Percentiles rank a stretch among this genome's conserved stretches.
phyloP scores from a whole-genome alignment of 2,888 invertebrate species.

The Cephalotes varians region DNA sequence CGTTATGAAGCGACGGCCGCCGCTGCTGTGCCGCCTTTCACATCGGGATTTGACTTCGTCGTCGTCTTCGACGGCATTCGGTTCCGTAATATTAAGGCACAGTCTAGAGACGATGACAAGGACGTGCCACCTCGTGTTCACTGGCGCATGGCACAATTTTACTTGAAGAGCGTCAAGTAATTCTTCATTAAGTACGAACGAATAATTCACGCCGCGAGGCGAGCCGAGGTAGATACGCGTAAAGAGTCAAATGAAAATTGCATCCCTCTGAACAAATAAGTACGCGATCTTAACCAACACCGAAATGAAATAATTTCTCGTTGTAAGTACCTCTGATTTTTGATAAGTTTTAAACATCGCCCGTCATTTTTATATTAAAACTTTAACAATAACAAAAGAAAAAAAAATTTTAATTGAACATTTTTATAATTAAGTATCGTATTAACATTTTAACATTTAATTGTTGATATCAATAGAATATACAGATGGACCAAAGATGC shows the following conservation, averaged over 20 bases:
- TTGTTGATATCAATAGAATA: not conserved
- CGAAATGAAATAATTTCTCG: conserved; percentile 14
- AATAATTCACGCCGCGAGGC: conserved; percentile 46
- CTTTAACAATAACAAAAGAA: not conserved
- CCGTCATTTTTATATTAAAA: not conserved
- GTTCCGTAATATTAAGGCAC: conserved; percentile 56
- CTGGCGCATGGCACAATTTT: conserved; percentile 63
- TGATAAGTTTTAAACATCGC: not conserved
- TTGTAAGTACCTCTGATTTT: not conserved
- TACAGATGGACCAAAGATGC: conserved; percentile 44
- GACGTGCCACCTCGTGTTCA: conserved; percentile 58
- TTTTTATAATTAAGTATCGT: not conserved
- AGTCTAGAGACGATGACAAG: conserved; percentile 49
- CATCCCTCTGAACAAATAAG: conserved; percentile 23
- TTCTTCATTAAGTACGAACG: conserved; percentile 57
- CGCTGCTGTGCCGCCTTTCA: conserved; percentile 34
- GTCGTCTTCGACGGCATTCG: conserved; percentile 36
- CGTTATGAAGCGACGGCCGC: conserved; percentile 51
- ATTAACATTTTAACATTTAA: not conserved
- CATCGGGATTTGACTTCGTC: conserved; percentile 53
- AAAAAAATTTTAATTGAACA: not conserved
- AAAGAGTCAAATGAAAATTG: conserved; percentile 48
- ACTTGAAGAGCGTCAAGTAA: conserved; percentile 59
- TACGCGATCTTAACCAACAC: not conserved
- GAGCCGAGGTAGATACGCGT: conserved; percentile 28